Evolutionary conservation across 2,888 invertebrate species (phyloP), one percentile per base, ranked within the genome.

Genomic region (Metalampra italica): DNA sequence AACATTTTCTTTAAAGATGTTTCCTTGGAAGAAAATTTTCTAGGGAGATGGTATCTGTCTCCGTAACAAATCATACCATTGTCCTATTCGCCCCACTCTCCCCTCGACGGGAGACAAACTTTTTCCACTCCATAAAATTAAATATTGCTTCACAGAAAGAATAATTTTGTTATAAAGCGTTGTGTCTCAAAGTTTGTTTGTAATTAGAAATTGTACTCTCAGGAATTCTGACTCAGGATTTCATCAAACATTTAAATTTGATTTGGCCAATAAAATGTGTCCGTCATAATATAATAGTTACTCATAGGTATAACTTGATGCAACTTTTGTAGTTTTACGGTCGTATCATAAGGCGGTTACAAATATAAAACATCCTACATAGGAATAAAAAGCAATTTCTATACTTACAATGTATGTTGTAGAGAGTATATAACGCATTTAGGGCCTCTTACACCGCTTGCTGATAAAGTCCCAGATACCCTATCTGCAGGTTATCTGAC

Each of bases 91-190:
- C 56, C 51, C 59, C 74, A 75, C 76, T 22, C 22, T 2, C 22
- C 22, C 22, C 22, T 22, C 22, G 22, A 2, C 2, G 22, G 71
- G 66, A 64, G 46, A 39, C 9, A 52, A 57, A 60, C 30, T 65
- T 79, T 81, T 85, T 85, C 85, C 84, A 78, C 78, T 71, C 82
- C 81, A 85, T 84, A 80, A 84, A 84, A 82, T 83, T 83, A 82
- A 82, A 82, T 80, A 78, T 81, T 75, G 70, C 70, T 60, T 64
- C 57, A 62, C 47, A 62, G 71, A 72, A 73, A 66, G 61, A 61
- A 78, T 75, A 76, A 77, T 77, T 77, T 71, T 75, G 72, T 76
- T 68, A 71, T 64, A 47, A n/a, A 55, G 55, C 57, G 62, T 64
- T 67, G 36, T 32, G 30, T 37, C 13, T 37, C 42, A 29, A 39